phyloP scores from a whole-genome alignment of 2,113 vertebrate genomes.

The Lasiurus borealis region DNA sequence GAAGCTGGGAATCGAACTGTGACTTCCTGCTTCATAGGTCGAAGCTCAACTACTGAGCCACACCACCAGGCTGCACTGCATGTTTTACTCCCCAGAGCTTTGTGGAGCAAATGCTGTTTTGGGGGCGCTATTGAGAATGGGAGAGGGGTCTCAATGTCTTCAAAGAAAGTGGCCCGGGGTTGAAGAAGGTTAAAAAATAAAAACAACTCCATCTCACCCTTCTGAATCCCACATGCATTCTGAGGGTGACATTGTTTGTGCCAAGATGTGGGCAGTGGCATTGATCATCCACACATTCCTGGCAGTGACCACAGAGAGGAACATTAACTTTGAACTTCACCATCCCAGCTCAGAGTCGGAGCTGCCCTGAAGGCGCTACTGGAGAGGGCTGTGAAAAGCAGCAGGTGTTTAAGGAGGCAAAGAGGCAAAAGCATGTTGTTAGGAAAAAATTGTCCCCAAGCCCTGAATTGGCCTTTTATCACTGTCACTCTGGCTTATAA shows the following conservation, averaged over 20 bases:
- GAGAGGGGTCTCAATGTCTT: background rate
- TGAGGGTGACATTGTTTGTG: background rate
- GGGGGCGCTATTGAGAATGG: background rate
- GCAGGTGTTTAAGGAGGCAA: conserved; percentile 74
- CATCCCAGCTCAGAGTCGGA: background rate
- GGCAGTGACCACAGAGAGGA: background rate
- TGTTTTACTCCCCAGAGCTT: background rate
- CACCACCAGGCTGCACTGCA: fast-evolving
- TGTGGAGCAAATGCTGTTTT: too few relatives aligned
- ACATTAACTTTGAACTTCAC: conserved; percentile 62
- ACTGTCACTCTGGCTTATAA: conserved; percentile 63
- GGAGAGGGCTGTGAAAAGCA: background rate
- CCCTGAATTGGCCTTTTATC: conserved; percentile 72
- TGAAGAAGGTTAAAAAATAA: background rate
- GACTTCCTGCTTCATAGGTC: too few relatives aligned
- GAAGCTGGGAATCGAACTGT: fast-evolving
- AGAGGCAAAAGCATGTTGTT: conserved; percentile 71
- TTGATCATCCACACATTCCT: background rate
- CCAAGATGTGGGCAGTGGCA: background rate
- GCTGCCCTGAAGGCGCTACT: background rate
- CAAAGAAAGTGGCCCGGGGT: background rate
- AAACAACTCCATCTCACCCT: background rate
- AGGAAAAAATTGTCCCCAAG: conserved; percentile 70
- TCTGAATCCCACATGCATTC: background rate
- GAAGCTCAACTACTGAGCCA: too few relatives aligned